A percentile compares a stretch with the other conserved stretches of the same genome.
Evolutionary conservation across 92 coral and sea anemone genomes (phyloP).

Genomic region (Epizoanthus illoricatus): DNA sequence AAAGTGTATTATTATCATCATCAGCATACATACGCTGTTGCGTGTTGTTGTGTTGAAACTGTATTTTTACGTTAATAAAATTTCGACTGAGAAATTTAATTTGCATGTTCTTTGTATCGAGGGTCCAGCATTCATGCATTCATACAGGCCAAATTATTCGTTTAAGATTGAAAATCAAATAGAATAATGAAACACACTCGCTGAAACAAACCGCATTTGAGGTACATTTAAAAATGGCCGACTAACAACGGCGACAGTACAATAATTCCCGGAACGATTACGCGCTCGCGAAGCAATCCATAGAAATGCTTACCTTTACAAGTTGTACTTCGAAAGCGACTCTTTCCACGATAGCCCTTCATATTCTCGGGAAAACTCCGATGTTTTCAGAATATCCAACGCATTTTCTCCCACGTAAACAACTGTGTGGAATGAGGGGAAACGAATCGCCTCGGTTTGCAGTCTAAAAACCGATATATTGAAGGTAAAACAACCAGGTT

Average conservation of each 20-base stretch:
- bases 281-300: slow-evolving; percentile 14
- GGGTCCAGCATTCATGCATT: neutral
- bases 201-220: neutral
- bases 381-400: too few relatives aligned
- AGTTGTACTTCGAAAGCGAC: neutral
- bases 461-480: too few relatives aligned
- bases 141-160: neutral
- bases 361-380: too few relatives aligned
- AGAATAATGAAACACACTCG: neutral
- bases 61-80: neutral
- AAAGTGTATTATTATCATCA: neutral
- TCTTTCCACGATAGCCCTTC: neutral
- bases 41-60: neutral
- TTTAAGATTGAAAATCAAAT: neutral
- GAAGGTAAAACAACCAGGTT: neutral
- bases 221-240: neutral
- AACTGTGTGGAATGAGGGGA: too few relatives aligned
- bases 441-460: too few relatives aligned
- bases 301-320: slow-evolving; percentile 6
- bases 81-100: neutral
- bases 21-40: neutral
- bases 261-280: neutral
- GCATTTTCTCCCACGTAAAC: too few relatives aligned
- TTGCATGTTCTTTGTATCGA: neutral
- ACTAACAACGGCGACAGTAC: neutral